Evolutionary conservation across 2,888 invertebrate genomes (phyloP).

Genomic region (Cryptus armator): DNA sequence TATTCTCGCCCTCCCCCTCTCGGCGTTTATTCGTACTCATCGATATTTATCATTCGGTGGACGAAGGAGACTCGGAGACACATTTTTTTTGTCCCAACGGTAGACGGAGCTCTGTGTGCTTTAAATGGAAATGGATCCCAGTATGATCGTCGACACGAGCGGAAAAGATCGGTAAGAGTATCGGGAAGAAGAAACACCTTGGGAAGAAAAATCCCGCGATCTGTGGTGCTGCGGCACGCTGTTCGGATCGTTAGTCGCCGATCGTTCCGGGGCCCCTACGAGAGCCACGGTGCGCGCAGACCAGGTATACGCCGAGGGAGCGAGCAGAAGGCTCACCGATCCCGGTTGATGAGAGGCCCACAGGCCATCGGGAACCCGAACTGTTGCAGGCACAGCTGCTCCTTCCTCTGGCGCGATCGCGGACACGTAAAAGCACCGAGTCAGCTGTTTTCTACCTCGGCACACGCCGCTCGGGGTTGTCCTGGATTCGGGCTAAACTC

Average conservation of each 20-base stretch:
- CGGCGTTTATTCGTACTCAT: slow-evolving; percentile 44
- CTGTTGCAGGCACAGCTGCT: slow-evolving; percentile 71
- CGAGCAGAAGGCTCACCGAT: slow-evolving; percentile 8
- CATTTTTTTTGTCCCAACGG: not conserved
- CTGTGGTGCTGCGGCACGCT: not conserved
- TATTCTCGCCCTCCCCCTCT: not conserved
- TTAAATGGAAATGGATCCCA: not conserved
- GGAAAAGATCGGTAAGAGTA: slow-evolving; percentile 16
- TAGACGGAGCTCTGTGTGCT: not conserved
- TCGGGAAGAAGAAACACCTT: slow-evolving; percentile 9
- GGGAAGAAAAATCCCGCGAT: slow-evolving; percentile 31
- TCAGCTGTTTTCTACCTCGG: slow-evolving; percentile 78
- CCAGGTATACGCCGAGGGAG: slow-evolving; percentile 37
- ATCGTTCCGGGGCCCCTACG: slow-evolving; percentile 17
- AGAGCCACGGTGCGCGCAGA: slow-evolving; percentile 14
- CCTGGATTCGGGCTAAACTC: slow-evolving; percentile 6
- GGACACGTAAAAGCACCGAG: slow-evolving; percentile 70
- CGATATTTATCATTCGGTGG: slow-evolving; percentile 57
- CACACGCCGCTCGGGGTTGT: slow-evolving; percentile 69
- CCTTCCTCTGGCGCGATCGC: slow-evolving; percentile 34
- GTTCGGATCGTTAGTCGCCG: slow-evolving; percentile 24
- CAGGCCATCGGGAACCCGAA: slow-evolving; percentile 50
- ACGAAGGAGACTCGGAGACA: not conserved
- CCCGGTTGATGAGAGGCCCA: slow-evolving; percentile 30
- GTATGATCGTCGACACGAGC: not conserved